Evolutionary conservation across 2,888 invertebrate genomes (phyloP).

Genomic region (Trilocha varians): DNA sequence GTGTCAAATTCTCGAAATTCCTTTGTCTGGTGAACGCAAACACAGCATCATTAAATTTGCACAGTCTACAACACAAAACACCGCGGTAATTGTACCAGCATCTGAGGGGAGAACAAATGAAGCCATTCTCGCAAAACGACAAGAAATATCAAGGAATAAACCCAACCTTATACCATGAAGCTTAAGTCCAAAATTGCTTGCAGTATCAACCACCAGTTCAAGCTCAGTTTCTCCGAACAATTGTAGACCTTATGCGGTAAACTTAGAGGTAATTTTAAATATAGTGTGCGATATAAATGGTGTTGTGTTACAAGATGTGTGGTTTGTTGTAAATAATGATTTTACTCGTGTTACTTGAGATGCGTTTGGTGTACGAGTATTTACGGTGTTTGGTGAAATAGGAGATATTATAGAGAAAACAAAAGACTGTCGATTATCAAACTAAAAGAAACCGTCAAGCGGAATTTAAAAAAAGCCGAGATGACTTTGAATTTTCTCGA

Average conservation of each 20-base stretch:
- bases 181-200: background rate
- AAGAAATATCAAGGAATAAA: constrained; percentile 4
- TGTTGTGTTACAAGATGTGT: constrained; percentile 33
- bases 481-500: too few species aligned
- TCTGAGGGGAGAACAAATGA: constrained; percentile 36
- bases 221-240: background rate
- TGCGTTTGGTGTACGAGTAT: background rate
- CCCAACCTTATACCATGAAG: background rate
- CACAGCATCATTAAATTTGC: constrained; percentile 42
- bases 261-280: constrained; percentile 6
- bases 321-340: constrained; percentile 48
- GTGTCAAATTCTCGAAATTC: background rate
- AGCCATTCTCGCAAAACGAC: constrained; percentile 33
- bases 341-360: constrained; percentile 5
- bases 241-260: constrained; percentile 3
- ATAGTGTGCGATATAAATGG: constrained; percentile 17
- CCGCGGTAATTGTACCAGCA: constrained; percentile 36
- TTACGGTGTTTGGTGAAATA: background rate
- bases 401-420: too few species aligned
- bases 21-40: background rate
- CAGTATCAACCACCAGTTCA: background rate
- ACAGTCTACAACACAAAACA: constrained; percentile 39
- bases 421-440: too few species aligned
- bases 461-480: too few species aligned
- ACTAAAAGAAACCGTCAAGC: too few species aligned